phyloP scores from a whole-genome alignment of 2,888 invertebrate genomes.

The Argynnis bischoffii region DNA sequence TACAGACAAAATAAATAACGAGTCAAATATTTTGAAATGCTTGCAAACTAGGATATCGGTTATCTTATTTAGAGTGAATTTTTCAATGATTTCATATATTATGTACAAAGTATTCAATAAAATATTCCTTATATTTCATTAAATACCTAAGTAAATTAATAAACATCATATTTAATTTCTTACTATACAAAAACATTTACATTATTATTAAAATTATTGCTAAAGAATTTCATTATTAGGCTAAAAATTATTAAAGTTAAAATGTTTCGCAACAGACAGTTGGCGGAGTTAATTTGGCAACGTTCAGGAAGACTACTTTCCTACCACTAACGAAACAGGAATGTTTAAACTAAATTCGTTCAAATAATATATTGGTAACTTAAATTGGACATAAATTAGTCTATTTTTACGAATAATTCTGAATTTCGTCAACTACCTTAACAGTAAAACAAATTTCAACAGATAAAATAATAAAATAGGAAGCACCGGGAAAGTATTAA shows the following conservation, averaged over 20 bases:
- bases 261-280: conserved; percentile 77
- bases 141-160: conserved; percentile 57
- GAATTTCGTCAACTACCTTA: conserved; percentile 69
- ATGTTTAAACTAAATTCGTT: conserved; percentile 80
- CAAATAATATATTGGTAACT: conserved; percentile 79
- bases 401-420: conserved; percentile 55
- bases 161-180: conserved; percentile 62
- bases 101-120: conserved; percentile 64
- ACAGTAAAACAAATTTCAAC: conserved; percentile 74
- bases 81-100: conserved; percentile 49
- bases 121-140: conserved; percentile 54
- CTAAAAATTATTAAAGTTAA: conserved; percentile 70
- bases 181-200: conserved; percentile 82
- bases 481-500: conserved; percentile 75
- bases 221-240: conserved; percentile 79
- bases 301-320: conserved; percentile 82
- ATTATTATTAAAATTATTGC: conserved; percentile 78
- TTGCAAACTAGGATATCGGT: conserved; percentile 54
- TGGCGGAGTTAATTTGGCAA: conserved; percentile 80
- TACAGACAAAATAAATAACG: conserved; percentile 35
- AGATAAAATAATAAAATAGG: conserved; percentile 75
- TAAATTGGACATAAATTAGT: conserved; percentile 65
- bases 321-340: conserved; percentile 81
- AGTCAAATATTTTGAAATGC: conserved; percentile 53
- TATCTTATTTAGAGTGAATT: conserved; percentile 57